Evolutionary conservation across 2,888 invertebrate species (phyloP).

Genomic region (Leptopilina syphax): DNA sequence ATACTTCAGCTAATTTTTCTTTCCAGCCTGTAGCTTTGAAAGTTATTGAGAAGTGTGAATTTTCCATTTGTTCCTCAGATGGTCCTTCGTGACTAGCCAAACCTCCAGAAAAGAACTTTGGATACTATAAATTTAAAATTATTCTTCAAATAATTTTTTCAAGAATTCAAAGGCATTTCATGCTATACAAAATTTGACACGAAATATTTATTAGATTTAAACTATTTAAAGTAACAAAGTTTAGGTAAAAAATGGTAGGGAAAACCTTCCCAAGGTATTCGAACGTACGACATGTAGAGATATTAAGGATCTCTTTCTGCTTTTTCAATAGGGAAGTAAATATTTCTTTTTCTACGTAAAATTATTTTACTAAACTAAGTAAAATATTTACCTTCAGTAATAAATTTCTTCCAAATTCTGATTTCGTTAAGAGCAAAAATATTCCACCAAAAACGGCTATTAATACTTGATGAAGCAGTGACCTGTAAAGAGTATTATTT

Average conservation of each 20-base stretch:
- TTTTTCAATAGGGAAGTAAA: no score
- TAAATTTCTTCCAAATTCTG: constrained; percentile 81
- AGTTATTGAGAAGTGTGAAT: constrained; percentile 82
- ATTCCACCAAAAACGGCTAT: constrained; percentile 80
- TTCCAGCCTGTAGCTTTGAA: constrained; percentile 90
- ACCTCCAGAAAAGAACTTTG: constrained; percentile 86
- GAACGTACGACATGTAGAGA: no score
- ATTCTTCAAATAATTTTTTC: neutral
- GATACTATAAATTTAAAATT: constrained; percentile 78
- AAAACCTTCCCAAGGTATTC: no score
- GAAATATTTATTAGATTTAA: no score
- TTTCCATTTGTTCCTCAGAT: constrained; percentile 80
- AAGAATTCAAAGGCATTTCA: constrained; percentile 1
- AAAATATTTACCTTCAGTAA: constrained; percentile 80
- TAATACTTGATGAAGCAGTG: constrained; percentile 78
- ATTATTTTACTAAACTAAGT: neutral
- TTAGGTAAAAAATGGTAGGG: no score
- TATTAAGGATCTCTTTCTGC: no score
- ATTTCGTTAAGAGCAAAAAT: constrained; percentile 82
- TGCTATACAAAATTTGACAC: neutral
- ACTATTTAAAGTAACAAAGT: no score
- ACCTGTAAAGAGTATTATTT: constrained; percentile 68
- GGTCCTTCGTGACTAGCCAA: constrained; percentile 84
- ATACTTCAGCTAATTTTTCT: constrained; percentile 79
- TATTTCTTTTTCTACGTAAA: no score